These are phyloP conservation scores for Andrena trimmerana DNA, from an alignment of 2,888 invertebrate species.

Conservation along the genomic window DNA sequence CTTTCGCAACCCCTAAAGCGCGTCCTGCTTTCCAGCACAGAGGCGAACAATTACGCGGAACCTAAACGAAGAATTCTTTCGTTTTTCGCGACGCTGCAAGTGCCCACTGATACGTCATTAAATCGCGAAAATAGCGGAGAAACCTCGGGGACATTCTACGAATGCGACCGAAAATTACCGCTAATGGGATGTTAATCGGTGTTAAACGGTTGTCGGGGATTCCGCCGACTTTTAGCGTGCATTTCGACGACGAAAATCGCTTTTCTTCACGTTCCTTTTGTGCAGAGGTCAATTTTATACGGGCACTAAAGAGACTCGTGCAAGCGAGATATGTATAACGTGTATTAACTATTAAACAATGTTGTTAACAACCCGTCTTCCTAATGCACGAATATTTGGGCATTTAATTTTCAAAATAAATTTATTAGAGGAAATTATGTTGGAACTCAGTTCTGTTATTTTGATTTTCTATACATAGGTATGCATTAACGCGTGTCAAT, in stretches of 20 bases:
- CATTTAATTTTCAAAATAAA: no score
- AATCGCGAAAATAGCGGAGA: constrained; percentile 7
- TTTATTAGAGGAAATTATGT: no score
- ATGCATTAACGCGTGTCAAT: no score
- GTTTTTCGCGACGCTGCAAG: constrained; percentile 37
- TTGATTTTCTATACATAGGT: no score
- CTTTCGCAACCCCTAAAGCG: constrained; percentile 2
- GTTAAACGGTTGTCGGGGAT: neutral
- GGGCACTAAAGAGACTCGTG: no score
- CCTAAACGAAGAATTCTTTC: constrained; percentile 26
- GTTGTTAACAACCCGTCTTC: no score
- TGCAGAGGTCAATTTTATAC: neutral
- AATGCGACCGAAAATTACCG: constrained; percentile 13
- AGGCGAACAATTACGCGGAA: constrained; percentile 38
- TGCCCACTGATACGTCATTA: constrained; percentile 9
- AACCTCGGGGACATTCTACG: constrained; percentile 11
- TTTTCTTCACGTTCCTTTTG: neutral
- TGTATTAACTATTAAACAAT: no score
- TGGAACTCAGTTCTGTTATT: no score
- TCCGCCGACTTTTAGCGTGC: neutral
- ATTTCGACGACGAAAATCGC: neutral
- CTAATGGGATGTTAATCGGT: constrained; percentile 29
- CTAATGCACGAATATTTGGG: no score
- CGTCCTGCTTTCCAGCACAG: constrained; percentile 4
- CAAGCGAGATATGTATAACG: no score